Percentiles rank a stretch among this genome's conserved stretches.
These are phyloP conservation scores for Lordiphosa fenestrarum DNA, from an alignment of 2,888 invertebrate species.

Conservation along the genomic window DNA sequence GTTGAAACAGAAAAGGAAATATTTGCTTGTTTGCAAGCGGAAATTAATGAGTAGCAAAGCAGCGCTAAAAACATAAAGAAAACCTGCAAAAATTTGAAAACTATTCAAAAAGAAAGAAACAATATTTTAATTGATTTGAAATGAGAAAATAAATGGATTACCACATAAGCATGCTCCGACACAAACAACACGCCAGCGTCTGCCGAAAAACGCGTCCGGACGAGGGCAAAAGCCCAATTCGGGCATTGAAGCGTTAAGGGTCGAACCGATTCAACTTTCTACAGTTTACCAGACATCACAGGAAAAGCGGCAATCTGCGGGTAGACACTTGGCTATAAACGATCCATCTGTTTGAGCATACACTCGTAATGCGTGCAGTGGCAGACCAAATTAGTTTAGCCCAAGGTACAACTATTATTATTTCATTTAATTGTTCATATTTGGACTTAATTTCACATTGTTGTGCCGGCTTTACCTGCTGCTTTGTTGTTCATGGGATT, in stretches of 20 bases:
- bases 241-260: slow-evolving; percentile 13
- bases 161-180: slow-evolving; percentile 6
- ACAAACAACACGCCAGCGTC: slow-evolving; percentile 1
- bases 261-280: slow-evolving; percentile 40
- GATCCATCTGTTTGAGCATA: slow-evolving; percentile 6
- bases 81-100: slow-evolving; percentile 14
- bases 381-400: slow-evolving; percentile 12
- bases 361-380: slow-evolving; percentile 9
- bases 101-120: slow-evolving; percentile 23
- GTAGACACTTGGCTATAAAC: slow-evolving; percentile 2
- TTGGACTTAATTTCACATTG: slow-evolving; percentile 25
- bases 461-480: slow-evolving; percentile 10
- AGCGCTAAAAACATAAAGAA: slow-evolving; percentile 4
- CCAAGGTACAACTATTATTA: slow-evolving; percentile 17
- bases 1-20: slow-evolving; percentile 25
- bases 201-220: slow-evolving; percentile 9
- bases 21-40: slow-evolving; percentile 20
- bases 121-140: slow-evolving; percentile 63
- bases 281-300: slow-evolving; percentile 6
- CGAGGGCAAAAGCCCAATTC: slow-evolving; percentile 14
- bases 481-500: slow-evolving; percentile 11
- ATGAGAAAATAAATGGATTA: slow-evolving; percentile 50
- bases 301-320: neutral
- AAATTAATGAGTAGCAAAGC: slow-evolving; percentile 9
- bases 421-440: slow-evolving; percentile 29